Conservation (phyloP, 1,140 invertebrate genomes). For the Drosophila littoralis region DNA sequence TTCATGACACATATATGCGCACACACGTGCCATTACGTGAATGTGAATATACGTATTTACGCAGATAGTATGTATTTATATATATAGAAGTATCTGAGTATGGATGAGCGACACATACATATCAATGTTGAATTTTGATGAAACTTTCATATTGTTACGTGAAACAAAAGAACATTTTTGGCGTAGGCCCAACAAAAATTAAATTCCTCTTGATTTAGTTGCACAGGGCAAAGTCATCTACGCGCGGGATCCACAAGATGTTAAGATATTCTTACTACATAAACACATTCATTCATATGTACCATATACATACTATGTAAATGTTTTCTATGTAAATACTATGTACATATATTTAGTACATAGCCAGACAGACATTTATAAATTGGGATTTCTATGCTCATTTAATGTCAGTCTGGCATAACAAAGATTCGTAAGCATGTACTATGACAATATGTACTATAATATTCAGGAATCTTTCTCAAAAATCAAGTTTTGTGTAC, state of each 20-base stretch:
- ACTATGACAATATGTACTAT: not conserved
- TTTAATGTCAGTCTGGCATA: conserved; percentile 23
- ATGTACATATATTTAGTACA: not conserved
- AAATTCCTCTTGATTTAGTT: conserved; percentile 54
- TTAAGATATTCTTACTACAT: conserved; percentile 43
- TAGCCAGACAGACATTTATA: conserved; percentile 7
- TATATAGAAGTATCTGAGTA: not conserved
- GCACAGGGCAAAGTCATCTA: conserved; percentile 38
- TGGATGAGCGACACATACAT: conserved; percentile 25
- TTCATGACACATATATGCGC: conserved; percentile 20
- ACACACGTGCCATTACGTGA: conserved; percentile 33
- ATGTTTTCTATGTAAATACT: conserved; percentile 3
- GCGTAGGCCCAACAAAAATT: conserved; percentile 51
- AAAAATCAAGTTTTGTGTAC: not conserved
- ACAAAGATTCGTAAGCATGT: not conserved
- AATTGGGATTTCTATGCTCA: conserved; percentile 22
- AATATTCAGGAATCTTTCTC: not conserved
- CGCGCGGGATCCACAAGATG: conserved; percentile 33
- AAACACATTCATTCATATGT: conserved; percentile 23
- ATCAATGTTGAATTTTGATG: conserved; percentile 49
- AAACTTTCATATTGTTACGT: conserved; percentile 54
- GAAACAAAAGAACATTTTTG: conserved; percentile 54
- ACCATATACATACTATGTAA: not conserved
- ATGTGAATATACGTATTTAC: conserved; percentile 12
- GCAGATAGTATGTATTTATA: conserved; percentile 2